A percentile compares a stretch with the other conserved stretches of the same genome.
Conservation (phyloP, 2,888 invertebrate species). For the Panopea generosa region DNA sequence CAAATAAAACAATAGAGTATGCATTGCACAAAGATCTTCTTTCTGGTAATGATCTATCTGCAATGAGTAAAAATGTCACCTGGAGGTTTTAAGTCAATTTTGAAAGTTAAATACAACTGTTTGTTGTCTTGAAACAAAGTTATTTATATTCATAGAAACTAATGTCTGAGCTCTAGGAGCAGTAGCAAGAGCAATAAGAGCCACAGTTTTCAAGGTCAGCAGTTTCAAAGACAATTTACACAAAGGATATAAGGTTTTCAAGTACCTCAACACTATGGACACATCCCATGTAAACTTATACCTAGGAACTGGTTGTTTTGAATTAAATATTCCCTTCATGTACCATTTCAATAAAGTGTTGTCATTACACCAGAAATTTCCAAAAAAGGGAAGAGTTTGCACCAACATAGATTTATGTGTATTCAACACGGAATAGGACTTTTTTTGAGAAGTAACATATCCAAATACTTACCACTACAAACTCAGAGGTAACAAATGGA, state of each 20-base stretch:
- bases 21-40: background rate
- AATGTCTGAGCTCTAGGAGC: background rate
- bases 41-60: background rate
- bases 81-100: background rate
- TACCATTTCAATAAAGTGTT: slow-evolving; percentile 1
- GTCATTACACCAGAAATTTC: slow-evolving; percentile 23
- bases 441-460: slow-evolving; percentile 1
- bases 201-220: too few species aligned
- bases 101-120: background rate
- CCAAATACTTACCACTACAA: slow-evolving; percentile 17
- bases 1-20: background rate
- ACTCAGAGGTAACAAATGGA: too few species aligned
- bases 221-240: background rate
- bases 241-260: background rate
- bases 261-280: background rate
- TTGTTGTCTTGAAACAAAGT: too few species aligned
- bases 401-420: too few species aligned
- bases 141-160: background rate
- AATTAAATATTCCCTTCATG: background rate
- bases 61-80: background rate
- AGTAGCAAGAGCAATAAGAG: too few species aligned
- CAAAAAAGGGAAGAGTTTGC: too few species aligned
- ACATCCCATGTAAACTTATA: background rate
- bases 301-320: background rate
- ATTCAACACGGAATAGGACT: slow-evolving; percentile 36